Evolutionary conservation across 92 coral and sea anemone genomes (phyloP).

Genomic region (Actinostola sp.): DNA sequence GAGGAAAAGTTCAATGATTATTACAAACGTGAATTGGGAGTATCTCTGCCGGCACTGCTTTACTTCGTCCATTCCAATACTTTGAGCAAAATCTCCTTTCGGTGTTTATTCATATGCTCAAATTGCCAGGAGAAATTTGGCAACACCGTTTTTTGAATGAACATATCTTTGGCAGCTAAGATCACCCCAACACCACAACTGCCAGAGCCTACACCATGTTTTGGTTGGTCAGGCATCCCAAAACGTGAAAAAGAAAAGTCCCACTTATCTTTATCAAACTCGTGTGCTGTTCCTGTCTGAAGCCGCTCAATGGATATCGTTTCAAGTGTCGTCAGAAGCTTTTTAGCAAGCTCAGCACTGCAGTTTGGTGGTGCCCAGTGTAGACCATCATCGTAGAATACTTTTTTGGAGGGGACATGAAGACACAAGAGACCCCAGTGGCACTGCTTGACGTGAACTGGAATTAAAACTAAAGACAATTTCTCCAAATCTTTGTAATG

Average conservation of each 20-base stretch:
- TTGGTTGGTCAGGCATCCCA: slow-evolving; percentile 27
- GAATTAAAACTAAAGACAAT: slow-evolving; percentile 1
- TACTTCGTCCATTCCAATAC: neutral
- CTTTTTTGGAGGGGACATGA: neutral
- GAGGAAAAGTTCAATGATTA: too few relatives aligned
- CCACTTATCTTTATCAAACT: slow-evolving; percentile 4
- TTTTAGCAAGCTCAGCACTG: neutral
- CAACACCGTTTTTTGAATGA: neutral
- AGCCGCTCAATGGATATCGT: neutral
- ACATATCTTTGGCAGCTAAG: slow-evolving; percentile 9
- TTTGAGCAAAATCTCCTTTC: slow-evolving; percentile 9
- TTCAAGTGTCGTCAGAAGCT: neutral
- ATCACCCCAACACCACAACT: slow-evolving; percentile 26
- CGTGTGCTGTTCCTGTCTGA: neutral
- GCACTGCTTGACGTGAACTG: slow-evolving; percentile 10
- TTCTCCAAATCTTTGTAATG: neutral
- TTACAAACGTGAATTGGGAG: too few relatives aligned
- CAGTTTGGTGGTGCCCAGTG: slow-evolving; percentile 14
- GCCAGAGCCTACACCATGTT: slow-evolving; percentile 4
- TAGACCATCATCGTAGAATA: slow-evolving; percentile 25
- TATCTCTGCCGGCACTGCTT: too few relatives aligned
- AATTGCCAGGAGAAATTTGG: slow-evolving; percentile 11
- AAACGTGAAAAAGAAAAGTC: slow-evolving; percentile 2
- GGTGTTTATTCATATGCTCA: neutral
- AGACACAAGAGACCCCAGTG: slow-evolving; percentile 34